Percentiles rank a stretch among this genome's conserved stretches.
These are phyloP conservation scores for Ichneumoninae sp. DNA, from an alignment of 2,888 invertebrate genomes.

Conservation along the genomic window DNA sequence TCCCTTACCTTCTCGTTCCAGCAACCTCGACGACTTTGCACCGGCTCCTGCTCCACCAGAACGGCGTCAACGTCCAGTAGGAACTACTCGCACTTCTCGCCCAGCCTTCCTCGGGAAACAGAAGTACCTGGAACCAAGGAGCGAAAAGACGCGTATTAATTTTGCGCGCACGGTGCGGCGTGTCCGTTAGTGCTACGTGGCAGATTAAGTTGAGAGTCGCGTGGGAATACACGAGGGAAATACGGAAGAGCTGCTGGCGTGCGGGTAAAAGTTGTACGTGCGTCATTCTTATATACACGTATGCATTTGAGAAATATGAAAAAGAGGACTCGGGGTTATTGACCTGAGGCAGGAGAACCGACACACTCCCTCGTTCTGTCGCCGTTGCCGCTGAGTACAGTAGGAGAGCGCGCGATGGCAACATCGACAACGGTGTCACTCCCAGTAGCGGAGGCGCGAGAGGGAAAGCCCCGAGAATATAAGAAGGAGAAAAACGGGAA, in stretches of 20 bases:
- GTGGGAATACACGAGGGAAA: conserved; percentile 50
- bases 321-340: conserved; percentile 24
- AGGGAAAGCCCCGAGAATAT: conserved; percentile 11
- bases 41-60: conserved; percentile 93
- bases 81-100: conserved; percentile 94
- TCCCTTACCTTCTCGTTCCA: conserved; percentile 88
- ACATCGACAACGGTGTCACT: conserved; percentile 36
- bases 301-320: conserved; percentile 14
- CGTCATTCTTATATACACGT: conserved; percentile 10
- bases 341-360: conserved; percentile 11
- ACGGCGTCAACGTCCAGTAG: conserved; percentile 94
- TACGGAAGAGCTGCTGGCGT: neutral
- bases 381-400: neutral
- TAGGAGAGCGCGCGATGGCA: neutral
- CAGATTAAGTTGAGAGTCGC: conserved; percentile 6
- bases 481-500: conserved; percentile 38
- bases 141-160: conserved; percentile 55
- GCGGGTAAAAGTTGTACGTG: conserved; percentile 12
- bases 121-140: conserved; percentile 87
- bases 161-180: neutral
- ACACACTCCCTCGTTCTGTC: neutral
- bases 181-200: neutral
- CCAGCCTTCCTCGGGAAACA: conserved; percentile 96
- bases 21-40: conserved; percentile 94
- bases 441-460: neutral